phyloP scores from a whole-genome alignment of 2,113 vertebrate genomes.

The Heterotis niloticus region DNA sequence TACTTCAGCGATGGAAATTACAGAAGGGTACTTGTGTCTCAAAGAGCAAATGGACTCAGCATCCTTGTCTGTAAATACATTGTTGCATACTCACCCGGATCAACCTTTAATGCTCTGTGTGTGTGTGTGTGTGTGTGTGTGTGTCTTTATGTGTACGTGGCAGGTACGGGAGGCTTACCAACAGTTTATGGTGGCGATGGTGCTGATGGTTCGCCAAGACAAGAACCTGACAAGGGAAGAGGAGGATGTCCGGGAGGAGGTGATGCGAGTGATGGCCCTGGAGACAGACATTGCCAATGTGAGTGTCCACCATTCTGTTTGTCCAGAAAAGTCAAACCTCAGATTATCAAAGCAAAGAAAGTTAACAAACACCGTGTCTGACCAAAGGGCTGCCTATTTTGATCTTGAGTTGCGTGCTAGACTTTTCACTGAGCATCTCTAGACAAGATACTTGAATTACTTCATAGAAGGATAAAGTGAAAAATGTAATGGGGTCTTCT shows the following conservation, averaged over 20 bases:
- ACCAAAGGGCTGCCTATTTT: too few relatives aligned
- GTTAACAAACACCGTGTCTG: too few relatives aligned
- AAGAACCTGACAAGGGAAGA: slow-evolving; percentile 70
- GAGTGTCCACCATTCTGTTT: slow-evolving; percentile 45
- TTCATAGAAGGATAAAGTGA: too few relatives aligned
- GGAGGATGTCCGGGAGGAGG: slow-evolving; percentile 74
- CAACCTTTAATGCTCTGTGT: neutral
- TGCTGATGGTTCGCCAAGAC: slow-evolving; percentile 81
- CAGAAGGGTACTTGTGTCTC: slow-evolving; percentile 66
- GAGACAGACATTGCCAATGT: slow-evolving; percentile 90
- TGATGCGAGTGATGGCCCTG: slow-evolving; percentile 81
- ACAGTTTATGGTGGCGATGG: slow-evolving; percentile 84
- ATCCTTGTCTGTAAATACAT: too few relatives aligned
- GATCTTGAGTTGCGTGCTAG: too few relatives aligned
- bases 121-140: neutral
- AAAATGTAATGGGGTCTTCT: too few relatives aligned
- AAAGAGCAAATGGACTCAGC: too few relatives aligned
- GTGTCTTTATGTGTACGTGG: neutral
- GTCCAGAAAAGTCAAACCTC: too few relatives aligned
- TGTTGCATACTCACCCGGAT: too few relatives aligned
- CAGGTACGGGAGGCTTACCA: slow-evolving; percentile 91
- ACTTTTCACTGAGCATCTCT: too few relatives aligned
- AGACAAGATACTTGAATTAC: too few relatives aligned
- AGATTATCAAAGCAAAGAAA: too few relatives aligned
- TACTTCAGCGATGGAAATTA: slow-evolving; percentile 83